Evolutionary conservation across 2,797 vertebrate genomes (phyloP), one percentile per base, ranked within the genome.

Genomic region (Molossus alvarezi): DNA sequence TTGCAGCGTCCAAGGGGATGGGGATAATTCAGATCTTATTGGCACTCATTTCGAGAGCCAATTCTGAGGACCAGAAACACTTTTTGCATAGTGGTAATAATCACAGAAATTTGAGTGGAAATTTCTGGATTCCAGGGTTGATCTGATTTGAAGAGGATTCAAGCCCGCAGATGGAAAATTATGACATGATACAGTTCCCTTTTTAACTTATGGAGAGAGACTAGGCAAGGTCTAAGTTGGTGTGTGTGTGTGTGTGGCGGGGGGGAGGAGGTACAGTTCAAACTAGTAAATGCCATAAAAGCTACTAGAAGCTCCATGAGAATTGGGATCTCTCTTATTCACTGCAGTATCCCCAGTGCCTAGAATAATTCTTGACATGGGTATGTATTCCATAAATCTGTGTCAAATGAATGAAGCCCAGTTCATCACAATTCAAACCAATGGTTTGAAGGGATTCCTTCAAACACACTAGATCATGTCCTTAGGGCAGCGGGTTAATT

Each of bases 51-150:
- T 92, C 76, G 29, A 88, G 58, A 93, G 76, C 9, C 62, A 88
- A 6, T 88, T 90, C 83, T 62, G 51, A 11, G 29, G 21, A 58
- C 62, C 5, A 79, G 69, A 33, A 96, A 88, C 5, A 79, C 27
- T 77, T 79, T 94, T 87, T 96, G 51, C 62, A 33, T 29, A 95
- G 41, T 91, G 33, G 57, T 72, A 41, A 82, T 37, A 73, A 81
- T 62, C 33, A 73, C 6, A 89, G 73, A 94, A 73, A 86, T 77
- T 90, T 88, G n/a, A 9, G n/a, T 86, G 9, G 27, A 92, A 62
- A 15, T 73, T 95, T 96, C 58, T 93, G 48, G 53, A 95, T 95
- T 95, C 76, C 23, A 45, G 17, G 41, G 14, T 96, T 88, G 37
- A 55, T 92, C 17, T 90, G 29, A 9, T 80, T 90, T 95, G 85